These are phyloP conservation scores for Apis mellifera DNA, from an alignment of 1,140 invertebrate species.

Conservation along the genomic window Amel_HAv3.1 CM009939.2:4886001-4886500, in stretches of 20 bases:
- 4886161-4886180: not conserved
- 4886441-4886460: no score
- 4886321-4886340: not conserved
- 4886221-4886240: not conserved
- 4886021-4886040: no score
- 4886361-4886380: not conserved
- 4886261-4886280: not conserved
- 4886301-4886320: not conserved
- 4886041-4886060: no score
- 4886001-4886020: no score
- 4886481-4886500: no score
- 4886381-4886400: not conserved
- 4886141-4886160: no score
- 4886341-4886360: not conserved
- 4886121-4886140: no score
- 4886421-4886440: not conserved
- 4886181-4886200: not conserved
- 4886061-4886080: no score
- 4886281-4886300: not conserved
- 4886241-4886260: no score
- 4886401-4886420: not conserved
- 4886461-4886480: not conserved
- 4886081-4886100: no score
- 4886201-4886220: not conserved
- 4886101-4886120: no score